A percentile compares a stretch with the other conserved stretches of the same genome.
Conservation (phyloP, 2,888 invertebrate genomes). For the Lasius platythorax region DNA sequence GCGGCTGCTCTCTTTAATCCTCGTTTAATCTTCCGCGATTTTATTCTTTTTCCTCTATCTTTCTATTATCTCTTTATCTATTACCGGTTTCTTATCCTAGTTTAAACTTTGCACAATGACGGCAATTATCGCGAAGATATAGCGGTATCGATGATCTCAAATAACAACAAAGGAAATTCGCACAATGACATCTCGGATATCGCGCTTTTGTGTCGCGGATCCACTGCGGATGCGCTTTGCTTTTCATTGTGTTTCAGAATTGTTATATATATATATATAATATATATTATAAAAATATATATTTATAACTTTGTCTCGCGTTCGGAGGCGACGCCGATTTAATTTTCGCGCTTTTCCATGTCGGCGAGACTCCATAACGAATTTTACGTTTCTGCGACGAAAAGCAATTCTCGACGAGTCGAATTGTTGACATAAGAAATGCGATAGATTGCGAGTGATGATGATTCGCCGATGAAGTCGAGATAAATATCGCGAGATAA, state of each 20-base stretch:
- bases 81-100: slow-evolving; percentile 7
- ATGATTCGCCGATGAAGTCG: neutral
- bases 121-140: slow-evolving; percentile 2
- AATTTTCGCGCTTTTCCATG: slow-evolving; percentile 16
- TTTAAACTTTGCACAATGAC: neutral
- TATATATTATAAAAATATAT: too few relatives aligned
- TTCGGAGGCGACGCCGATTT: neutral
- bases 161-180: neutral
- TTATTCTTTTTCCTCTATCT: neutral
- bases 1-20: neutral
- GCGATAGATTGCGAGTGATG: neutral
- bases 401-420: neutral
- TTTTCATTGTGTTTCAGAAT: neutral
- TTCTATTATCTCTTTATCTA: slow-evolving; percentile 36
- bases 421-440: slow-evolving; percentile 18
- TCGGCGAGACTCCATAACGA: neutral
- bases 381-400: neutral
- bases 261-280: neutral
- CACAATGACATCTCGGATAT: neutral
- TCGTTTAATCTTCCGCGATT: neutral
- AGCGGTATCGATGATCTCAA: neutral
- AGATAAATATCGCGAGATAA: neutral
- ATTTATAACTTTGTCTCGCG: too few relatives aligned
- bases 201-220: neutral
- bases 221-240: neutral